Evolutionary conservation across 2,888 invertebrate species (phyloP).

Genomic region (Druceiella hillmani): DNA sequence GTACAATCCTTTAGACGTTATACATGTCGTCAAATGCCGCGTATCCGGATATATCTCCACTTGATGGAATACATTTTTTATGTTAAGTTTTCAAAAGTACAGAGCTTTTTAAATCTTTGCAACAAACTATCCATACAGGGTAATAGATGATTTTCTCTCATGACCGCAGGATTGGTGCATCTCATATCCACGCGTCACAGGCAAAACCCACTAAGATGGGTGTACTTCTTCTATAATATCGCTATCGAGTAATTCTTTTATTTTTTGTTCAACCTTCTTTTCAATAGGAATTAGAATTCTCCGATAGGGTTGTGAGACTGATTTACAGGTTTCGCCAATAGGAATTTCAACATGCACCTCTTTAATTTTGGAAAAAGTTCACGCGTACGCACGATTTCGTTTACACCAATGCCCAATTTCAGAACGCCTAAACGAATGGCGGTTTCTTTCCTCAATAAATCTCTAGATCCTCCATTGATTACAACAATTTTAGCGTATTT

Average conservation of each 20-base stretch:
- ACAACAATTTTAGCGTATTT: too few relatives aligned
- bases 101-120: slow-evolving; percentile 20
- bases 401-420: slow-evolving; percentile 4
- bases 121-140: slow-evolving; percentile 13
- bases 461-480: not conserved
- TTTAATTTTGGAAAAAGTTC: slow-evolving; percentile 7
- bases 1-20: slow-evolving; percentile 29
- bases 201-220: slow-evolving; percentile 25
- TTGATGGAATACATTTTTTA: slow-evolving; percentile 32
- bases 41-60: slow-evolving; percentile 28
- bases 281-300: too few relatives aligned
- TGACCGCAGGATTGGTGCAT: slow-evolving; percentile 24
- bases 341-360: not conserved
- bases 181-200: slow-evolving; percentile 22
- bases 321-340: not conserved
- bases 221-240: slow-evolving; percentile 26
- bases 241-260: slow-evolving; percentile 21
- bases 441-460: not conserved
- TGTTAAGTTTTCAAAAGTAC: slow-evolving; percentile 28
- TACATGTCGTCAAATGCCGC: slow-evolving; percentile 31
- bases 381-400: not conserved
- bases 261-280: slow-evolving; percentile 19
- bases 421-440: not conserved
- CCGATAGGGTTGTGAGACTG: not conserved
- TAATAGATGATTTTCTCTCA: slow-evolving; percentile 22